Percentiles rank a stretch among this genome's conserved stretches.
Evolutionary conservation across 2,113 vertebrate species (phyloP).

Genomic region (Microtus ochrogaster): DNA sequence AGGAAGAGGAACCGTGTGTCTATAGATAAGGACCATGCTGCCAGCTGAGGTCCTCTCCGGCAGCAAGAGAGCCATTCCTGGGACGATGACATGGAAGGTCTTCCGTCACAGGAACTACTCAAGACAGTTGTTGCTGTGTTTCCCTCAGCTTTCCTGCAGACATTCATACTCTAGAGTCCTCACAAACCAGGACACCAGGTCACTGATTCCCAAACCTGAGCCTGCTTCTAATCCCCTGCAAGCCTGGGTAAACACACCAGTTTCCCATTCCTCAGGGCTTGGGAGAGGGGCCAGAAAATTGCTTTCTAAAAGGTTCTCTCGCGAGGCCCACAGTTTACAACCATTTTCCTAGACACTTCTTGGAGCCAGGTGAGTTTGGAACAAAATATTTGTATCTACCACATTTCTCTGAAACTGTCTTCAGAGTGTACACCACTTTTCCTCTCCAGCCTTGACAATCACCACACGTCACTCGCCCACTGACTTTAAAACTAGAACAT

Average conservation of each 20-base stretch:
- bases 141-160: background rate
- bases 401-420: constrained; percentile 5
- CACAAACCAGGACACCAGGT: background rate
- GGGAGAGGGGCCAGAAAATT: background rate
- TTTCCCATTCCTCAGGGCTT: background rate
- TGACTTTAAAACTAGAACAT: background rate
- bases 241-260: background rate
- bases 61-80: background rate
- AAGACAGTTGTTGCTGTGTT: background rate
- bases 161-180: background rate
- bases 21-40: background rate
- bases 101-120: background rate
- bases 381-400: background rate
- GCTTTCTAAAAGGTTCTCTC: background rate
- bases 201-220: background rate
- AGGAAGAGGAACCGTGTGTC: background rate
- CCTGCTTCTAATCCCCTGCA: background rate
- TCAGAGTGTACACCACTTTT: background rate
- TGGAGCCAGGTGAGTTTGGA: background rate
- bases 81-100: background rate
- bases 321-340: background rate
- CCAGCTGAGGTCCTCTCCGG: too few relatives aligned
- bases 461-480: background rate
- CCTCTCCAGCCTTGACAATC: background rate
- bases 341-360: background rate